Evolutionary conservation across 2,797 vertebrate species (phyloP), one percentile per base, ranked within the genome.

Genomic region (Tokudaia muenninki): DNA sequence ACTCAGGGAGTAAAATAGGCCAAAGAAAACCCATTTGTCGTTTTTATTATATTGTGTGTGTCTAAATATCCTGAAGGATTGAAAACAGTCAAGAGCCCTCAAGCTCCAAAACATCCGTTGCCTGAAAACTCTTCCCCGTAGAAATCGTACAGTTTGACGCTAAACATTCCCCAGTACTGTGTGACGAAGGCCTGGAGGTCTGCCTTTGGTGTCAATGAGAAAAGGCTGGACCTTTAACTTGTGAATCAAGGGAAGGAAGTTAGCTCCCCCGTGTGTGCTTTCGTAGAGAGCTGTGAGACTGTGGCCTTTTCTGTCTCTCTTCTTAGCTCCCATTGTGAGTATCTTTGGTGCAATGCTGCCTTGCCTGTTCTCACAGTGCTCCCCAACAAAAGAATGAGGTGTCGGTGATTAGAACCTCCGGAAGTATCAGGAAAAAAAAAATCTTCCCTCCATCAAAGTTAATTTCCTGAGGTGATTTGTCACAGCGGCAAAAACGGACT

Each of bases 81-180:
- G 96, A 55, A 55, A 84, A 82, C 63, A 41, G 5, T 78, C 12
- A 44, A 61, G 96, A 70, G 12, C 37, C 88, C 80, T 90, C 95
- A 44, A 70, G 92, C 86, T 91, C 78, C 29, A 82, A 87, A 59
- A 84, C 44, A 83, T 22, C 34, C 77, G 92, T n/a, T 87, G 93
- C 78, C 67, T 79, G 74, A 47, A 94, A 87, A 34, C n/a, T 31
- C n/a, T 88, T 55, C n/a, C 92, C 13, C 26, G 47, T 65, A 94
- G 70, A 63, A 0, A 55, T 12, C 4, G 14, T 52, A 21, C 3
- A 13, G n/a, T 52, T 61, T 52, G 55, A 52, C 34, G 24, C 26
- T 75, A 65, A 75, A 12, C 37, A 21, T 63, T 3, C 13, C n/a
- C 26, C 31, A 19, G n/a, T 4, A 13, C 1, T 72, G 14, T 11